Percentiles rank a stretch among this genome's conserved stretches.
Evolutionary conservation across 2,113 vertebrate species (phyloP).

Genomic region (Tautogolabrus adspersus): DNA sequence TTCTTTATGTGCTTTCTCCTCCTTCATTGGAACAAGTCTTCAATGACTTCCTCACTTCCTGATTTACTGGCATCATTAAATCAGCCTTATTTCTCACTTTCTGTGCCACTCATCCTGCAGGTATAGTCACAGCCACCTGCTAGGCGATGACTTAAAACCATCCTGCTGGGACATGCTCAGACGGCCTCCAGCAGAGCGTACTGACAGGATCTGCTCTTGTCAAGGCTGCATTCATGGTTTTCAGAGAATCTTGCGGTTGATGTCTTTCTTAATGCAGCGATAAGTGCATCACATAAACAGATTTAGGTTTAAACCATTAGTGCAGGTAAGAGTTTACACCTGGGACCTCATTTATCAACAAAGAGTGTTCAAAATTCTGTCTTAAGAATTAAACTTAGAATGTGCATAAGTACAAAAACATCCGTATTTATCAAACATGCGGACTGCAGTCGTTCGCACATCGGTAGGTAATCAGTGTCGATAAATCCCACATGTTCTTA

Average conservation of each 20-base stretch:
- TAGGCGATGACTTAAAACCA: constrained; percentile 5
- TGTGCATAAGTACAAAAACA: no score
- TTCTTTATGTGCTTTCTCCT: no score
- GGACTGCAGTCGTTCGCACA: no score
- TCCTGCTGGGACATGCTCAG: background rate
- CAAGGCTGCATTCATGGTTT: background rate
- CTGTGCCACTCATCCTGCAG: background rate
- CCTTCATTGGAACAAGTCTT: background rate
- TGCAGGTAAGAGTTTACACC: background rate
- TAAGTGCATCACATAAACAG: background rate
- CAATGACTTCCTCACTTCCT: background rate
- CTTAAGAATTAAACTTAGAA: no score
- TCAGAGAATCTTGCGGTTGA: background rate
- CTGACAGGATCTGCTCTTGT: background rate
- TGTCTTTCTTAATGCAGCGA: background rate
- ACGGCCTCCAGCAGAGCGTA: constrained; percentile 12
- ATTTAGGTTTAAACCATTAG: background rate
- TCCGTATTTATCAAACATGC: no score
- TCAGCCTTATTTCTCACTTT: constrained; percentile 12
- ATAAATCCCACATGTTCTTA: no score
- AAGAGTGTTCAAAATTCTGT: no score
- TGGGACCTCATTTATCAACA: background rate
- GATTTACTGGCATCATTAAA: constrained; percentile 1
- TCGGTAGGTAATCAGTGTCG: no score
- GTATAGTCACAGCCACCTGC: constrained; percentile 3